phyloP scores from a whole-genome alignment of 1,140 invertebrate genomes.

The Diabrotica undecimpunctata region DNA sequence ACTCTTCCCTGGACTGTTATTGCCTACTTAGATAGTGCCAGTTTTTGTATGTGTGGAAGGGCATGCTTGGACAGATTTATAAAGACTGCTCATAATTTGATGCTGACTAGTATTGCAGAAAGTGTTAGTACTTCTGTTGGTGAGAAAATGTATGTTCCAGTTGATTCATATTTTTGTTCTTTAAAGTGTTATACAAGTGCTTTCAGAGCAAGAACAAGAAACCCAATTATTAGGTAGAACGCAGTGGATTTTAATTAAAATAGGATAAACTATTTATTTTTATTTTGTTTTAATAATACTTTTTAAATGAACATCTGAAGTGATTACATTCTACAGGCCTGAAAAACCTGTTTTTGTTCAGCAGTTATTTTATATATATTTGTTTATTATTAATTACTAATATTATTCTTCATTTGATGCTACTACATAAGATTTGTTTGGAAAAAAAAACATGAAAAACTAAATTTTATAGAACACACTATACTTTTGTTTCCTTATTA shows the following conservation, averaged over 20 bases:
- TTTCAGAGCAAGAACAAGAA: constrained; percentile 30
- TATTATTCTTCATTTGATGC: too few relatives aligned
- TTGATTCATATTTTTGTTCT: constrained; percentile 62
- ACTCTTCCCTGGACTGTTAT: constrained; percentile 58
- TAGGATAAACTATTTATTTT: not conserved
- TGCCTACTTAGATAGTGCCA: constrained; percentile 57
- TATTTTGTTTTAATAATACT: too few relatives aligned
- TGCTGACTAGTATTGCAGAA: constrained; percentile 48
- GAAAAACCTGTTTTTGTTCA: too few relatives aligned
- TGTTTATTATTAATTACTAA: too few relatives aligned
- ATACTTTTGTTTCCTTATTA: too few relatives aligned
- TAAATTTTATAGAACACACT: too few relatives aligned
- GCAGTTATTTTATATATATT: too few relatives aligned
- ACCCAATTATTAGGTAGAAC: constrained; percentile 44
- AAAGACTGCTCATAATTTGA: constrained; percentile 45
- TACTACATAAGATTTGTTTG: too few relatives aligned
- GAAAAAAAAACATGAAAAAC: too few relatives aligned
- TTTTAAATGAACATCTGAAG: too few relatives aligned
- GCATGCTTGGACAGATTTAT: constrained; percentile 54
- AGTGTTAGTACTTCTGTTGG: constrained; percentile 48
- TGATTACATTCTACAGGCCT: too few relatives aligned
- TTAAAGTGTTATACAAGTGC: constrained; percentile 50
- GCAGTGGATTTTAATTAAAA: constrained; percentile 43
- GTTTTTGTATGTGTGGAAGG: constrained; percentile 59
- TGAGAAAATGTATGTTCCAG: constrained; percentile 44